Evolutionary conservation across 2,113 vertebrate genomes (phyloP).

Genomic region (Corythaixoides concolor): DNA sequence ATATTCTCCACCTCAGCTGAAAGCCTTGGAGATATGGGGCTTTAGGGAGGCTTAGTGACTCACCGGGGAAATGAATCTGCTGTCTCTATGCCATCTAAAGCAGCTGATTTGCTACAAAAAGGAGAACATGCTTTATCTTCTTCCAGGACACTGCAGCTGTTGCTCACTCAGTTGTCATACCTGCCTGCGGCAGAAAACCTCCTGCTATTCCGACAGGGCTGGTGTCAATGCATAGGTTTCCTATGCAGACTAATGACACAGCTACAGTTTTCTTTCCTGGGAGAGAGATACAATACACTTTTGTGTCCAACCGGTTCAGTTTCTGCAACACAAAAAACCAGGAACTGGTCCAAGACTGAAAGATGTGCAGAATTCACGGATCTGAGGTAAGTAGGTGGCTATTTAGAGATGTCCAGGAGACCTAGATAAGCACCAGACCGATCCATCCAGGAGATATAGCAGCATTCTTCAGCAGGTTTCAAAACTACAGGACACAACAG

Average conservation of each 20-base stretch:
- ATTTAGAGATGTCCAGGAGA: background rate
- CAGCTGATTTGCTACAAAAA: background rate
- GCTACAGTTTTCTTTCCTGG: background rate
- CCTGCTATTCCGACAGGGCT: background rate
- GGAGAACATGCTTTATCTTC: background rate
- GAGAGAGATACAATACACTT: background rate
- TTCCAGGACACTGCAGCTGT: constrained; percentile 3
- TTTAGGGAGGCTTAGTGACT: constrained; percentile 10
- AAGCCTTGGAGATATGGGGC: background rate
- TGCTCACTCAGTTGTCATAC: background rate
- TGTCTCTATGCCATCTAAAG: background rate
- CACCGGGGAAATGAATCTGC: background rate
- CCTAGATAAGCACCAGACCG: background rate
- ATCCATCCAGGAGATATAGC: background rate
- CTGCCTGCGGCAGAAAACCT: constrained; percentile 18
- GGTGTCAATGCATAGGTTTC: background rate
- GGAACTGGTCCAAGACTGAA: background rate
- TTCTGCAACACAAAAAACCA: background rate
- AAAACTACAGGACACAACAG: background rate
- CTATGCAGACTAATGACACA: background rate
- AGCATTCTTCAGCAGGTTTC: background rate
- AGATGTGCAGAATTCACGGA: background rate
- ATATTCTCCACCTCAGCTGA: background rate
- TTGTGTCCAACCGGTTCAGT: background rate
- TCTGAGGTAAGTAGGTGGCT: background rate